Percentiles rank a stretch among this genome's conserved stretches.
phyloP scores from a whole-genome alignment of 2,797 vertebrate genomes.

The Choloepus didactylus region DNA sequence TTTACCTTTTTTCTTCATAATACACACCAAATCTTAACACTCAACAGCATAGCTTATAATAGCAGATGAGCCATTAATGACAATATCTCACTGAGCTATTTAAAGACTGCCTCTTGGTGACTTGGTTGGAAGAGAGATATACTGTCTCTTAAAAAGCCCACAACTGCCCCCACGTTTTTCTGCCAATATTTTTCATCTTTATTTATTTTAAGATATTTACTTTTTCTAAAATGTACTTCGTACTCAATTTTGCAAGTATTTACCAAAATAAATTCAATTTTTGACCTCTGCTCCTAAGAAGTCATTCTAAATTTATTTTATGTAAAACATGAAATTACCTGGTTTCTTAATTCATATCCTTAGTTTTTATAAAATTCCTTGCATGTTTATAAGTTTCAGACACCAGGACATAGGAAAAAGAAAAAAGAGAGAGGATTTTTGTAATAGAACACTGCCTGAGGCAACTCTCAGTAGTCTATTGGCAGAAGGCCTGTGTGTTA shows the following conservation, averaged over 20 bases:
- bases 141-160: conserved; percentile 78
- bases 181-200: conserved; percentile 81
- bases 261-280: conserved; percentile 83
- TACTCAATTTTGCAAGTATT: conserved; percentile 83
- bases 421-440: conserved; percentile 81
- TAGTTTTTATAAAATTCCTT: conserved; percentile 78
- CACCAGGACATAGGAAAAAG: conserved; percentile 68
- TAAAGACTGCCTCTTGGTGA: conserved; percentile 77
- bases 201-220: conserved; percentile 77
- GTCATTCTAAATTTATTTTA: conserved; percentile 82
- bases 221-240: conserved; percentile 79
- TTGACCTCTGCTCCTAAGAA: conserved; percentile 77
- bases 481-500: conserved; percentile 80
- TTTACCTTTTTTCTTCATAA: conserved; percentile 71
- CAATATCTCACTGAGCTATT: conserved; percentile 71
- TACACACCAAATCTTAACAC: conserved; percentile 65
- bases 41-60: conserved; percentile 68
- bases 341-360: conserved; percentile 75
- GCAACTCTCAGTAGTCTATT: conserved; percentile 83
- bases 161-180: conserved; percentile 75
- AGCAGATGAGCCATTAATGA: conserved; percentile 81
- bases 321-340: conserved; percentile 78
- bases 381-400: conserved; percentile 81
- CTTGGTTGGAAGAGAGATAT: conserved; percentile 79
- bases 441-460: conserved; percentile 81